These are phyloP conservation scores for Octonoba sinensis DNA, from an alignment of 2,888 invertebrate genomes.

Conservation along the genomic window DNA sequence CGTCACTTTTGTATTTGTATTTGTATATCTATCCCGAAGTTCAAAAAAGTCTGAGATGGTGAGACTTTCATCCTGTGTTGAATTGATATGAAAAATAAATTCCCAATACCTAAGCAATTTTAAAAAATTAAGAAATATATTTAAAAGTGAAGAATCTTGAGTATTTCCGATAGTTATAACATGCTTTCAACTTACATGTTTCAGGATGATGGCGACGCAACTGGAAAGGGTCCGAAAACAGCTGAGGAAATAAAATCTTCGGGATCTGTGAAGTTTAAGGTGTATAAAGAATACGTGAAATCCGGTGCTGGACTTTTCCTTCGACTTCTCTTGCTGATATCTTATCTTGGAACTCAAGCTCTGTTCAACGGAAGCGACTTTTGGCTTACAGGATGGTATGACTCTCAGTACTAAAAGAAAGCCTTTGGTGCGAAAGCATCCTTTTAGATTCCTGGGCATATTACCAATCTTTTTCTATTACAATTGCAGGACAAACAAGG, in stretches of 20 bases:
- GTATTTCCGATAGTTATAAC: not conserved
- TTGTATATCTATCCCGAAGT: no score
- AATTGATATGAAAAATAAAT: no score
- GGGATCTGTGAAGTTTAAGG: constrained; percentile 55
- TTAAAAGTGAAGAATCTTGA: not conserved
- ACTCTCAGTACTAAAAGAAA: not conserved
- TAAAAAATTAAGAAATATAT: no score
- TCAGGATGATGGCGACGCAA: not conserved
- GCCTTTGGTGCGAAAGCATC: no score
- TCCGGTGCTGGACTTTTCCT: constrained; percentile 70
- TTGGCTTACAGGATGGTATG: constrained; percentile 66
- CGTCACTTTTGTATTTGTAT: no score
- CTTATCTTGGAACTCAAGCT: constrained; percentile 71
- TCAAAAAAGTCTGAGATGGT: no score
- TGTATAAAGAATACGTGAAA: constrained; percentile 71
- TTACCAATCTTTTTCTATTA: not conserved
- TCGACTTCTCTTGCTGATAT: constrained; percentile 68
- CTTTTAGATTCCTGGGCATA: no score
- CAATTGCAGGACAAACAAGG: constrained; percentile 45
- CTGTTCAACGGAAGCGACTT: constrained; percentile 66
- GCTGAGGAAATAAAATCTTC: constrained; percentile 45
- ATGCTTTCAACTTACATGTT: not conserved
- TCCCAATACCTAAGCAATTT: no score
- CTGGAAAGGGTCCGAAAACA: constrained; percentile 36
- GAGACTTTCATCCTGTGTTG: no score